phyloP scores from a whole-genome alignment of 1,140 invertebrate species.

The Apis mellifera region Amel_HAv3.1 CM009943.2:9820501-9821000 shows the following conservation, averaged over 20 bases:
- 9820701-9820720: background rate
- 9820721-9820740: background rate
- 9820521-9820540: slow-evolving; percentile 10
- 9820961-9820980: no score
- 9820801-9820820: background rate
- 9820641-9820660: slow-evolving; percentile 20
- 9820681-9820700: background rate
- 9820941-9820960: no score
- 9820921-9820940: no score
- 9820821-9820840: background rate
- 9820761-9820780: no score
- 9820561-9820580: slow-evolving; percentile 2
- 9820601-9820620: slow-evolving; percentile 16
- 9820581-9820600: slow-evolving; percentile 9
- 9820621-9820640: slow-evolving; percentile 21
- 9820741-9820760: no score
- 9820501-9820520: slow-evolving; percentile 20
- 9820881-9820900: background rate
- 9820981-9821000: no score
- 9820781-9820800: background rate
- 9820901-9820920: no score
- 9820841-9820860: background rate
- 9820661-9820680: slow-evolving; percentile 35
- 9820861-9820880: background rate
- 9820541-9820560: slow-evolving; percentile 23